phyloP scores from a whole-genome alignment of 1,140 invertebrate species.

The Megathymus violae region DNA sequence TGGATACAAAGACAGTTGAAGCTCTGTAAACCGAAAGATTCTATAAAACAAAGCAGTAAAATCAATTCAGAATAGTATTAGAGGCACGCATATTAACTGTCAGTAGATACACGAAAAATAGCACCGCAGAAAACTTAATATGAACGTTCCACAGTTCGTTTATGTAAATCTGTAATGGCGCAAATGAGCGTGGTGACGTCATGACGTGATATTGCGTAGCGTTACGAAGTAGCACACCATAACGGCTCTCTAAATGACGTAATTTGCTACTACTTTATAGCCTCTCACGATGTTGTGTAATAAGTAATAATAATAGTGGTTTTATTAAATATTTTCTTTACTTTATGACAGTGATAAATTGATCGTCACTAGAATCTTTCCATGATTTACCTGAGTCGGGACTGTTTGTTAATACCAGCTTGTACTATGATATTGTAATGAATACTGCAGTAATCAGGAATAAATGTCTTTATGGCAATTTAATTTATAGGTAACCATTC shows the following conservation, averaged over 20 bases:
- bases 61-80: too few species aligned
- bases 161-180: constrained; percentile 22
- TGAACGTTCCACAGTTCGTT: constrained; percentile 11
- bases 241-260: constrained; percentile 30
- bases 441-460: too few species aligned
- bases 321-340: neutral
- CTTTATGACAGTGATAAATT: neutral
- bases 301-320: constrained; percentile 14
- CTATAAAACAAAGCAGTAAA: too few species aligned
- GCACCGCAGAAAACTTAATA: neutral
- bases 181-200: constrained; percentile 21
- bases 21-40: too few species aligned
- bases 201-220: constrained; percentile 22
- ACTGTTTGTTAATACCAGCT: too few species aligned
- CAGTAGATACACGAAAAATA: neutral
- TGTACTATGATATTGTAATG: too few species aligned
- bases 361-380: too few species aligned
- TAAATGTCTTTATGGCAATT: too few species aligned
- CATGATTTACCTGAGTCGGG: too few species aligned
- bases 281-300: constrained; percentile 12
- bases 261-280: constrained; percentile 31
- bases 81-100: too few species aligned
- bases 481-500: too few species aligned
- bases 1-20: too few species aligned
- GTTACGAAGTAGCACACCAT: constrained; percentile 18